These are phyloP conservation scores for Stigmatopora argus DNA, from an alignment of 2,113 vertebrate species.

Conservation along the genomic window DNA sequence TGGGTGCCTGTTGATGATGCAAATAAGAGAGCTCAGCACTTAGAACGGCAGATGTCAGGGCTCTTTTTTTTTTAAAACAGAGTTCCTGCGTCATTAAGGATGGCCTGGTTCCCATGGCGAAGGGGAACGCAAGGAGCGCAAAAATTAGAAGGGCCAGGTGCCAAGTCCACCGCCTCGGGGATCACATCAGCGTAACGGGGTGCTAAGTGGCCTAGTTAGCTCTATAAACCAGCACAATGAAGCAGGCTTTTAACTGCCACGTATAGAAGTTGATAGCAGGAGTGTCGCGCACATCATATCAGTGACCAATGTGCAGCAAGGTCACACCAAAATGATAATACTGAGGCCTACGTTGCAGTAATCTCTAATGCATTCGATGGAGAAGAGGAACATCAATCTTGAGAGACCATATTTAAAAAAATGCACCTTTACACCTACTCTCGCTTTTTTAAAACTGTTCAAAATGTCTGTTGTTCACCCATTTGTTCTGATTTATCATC, in stretches of 20 bases:
- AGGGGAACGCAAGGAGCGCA: constrained; percentile 59
- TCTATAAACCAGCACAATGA: constrained; percentile 67
- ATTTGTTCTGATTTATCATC: too few relatives aligned
- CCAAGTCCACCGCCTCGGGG: constrained; percentile 68
- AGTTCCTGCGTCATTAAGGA: constrained; percentile 66
- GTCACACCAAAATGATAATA: background rate
- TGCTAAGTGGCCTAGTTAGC: constrained; percentile 74
- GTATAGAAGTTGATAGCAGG: constrained; percentile 32
- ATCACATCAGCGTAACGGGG: constrained; percentile 69
- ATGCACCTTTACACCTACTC: background rate
- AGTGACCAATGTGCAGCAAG: constrained; percentile 33
- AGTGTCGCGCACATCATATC: constrained; percentile 20
- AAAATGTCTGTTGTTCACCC: too few relatives aligned
- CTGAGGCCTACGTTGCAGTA: constrained; percentile 2
- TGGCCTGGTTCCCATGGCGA: constrained; percentile 72
- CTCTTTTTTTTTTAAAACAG: constrained; percentile 37
- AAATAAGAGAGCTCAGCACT: constrained; percentile 65
- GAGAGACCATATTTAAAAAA: too few relatives aligned
- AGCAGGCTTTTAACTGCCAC: constrained; percentile 66
- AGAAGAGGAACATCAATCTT: too few relatives aligned
- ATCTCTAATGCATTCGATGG: too few relatives aligned
- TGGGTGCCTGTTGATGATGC: constrained; percentile 56
- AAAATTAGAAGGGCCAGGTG: constrained; percentile 57
- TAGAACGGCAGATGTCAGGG: constrained; percentile 71
- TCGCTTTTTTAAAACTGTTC: too few relatives aligned